Percentiles rank a stretch among this genome's conserved stretches.
These are phyloP conservation scores for Myiozetetes cayanensis DNA, from an alignment of 2,113 vertebrate species.

Conservation along the genomic window DNA sequence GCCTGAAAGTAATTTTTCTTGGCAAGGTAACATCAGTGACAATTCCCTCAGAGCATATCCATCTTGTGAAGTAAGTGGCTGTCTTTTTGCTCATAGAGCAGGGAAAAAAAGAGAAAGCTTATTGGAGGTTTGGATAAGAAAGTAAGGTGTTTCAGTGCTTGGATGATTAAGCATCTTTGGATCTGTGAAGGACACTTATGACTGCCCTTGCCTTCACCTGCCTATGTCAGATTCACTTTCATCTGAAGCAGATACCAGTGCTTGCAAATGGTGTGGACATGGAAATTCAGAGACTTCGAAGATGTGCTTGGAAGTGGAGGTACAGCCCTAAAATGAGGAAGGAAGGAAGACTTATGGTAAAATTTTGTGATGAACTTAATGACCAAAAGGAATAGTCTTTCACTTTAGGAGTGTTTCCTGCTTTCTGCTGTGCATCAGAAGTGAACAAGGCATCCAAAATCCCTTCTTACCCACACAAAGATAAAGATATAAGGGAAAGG, in stretches of 20 bases:
- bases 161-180: not conserved
- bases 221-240: not conserved
- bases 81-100: not conserved
- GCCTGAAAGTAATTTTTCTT: not conserved
- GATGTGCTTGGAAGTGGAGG: not conserved
- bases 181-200: not conserved
- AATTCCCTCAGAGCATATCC: slow-evolving; percentile 16
- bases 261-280: not conserved
- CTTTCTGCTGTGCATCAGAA: not conserved
- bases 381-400: not conserved
- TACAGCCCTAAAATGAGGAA: not conserved
- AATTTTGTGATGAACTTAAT: not conserved
- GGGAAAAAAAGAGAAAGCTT: not conserved
- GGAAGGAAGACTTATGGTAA: not conserved
- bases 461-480: not conserved
- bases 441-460: not conserved
- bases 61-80: slow-evolving; percentile 40
- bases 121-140: not conserved
- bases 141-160: not conserved
- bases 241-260: not conserved
- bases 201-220: not conserved
- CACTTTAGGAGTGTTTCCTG: not conserved
- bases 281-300: not conserved
- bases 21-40: not conserved
- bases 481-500: not conserved